Evolutionary conservation across 1,140 invertebrate species (phyloP).

Genomic region (Epicauta chinensis): DNA sequence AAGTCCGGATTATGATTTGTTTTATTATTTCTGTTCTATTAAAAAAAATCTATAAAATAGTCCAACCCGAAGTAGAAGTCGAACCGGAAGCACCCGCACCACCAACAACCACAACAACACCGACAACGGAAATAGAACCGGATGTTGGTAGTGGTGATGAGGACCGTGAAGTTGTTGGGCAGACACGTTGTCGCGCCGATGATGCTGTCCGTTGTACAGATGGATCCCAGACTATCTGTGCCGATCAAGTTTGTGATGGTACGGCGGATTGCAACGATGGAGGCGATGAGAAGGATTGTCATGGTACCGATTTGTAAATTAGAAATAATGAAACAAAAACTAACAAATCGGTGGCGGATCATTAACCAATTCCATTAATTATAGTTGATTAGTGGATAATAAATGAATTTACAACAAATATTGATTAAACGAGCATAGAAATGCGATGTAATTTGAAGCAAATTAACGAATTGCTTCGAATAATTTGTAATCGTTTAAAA

Average conservation of each 20-base stretch:
- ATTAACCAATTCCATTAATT: constrained; percentile 3
- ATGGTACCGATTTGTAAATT: constrained; percentile 3
- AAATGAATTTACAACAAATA: neutral
- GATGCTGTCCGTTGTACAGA: constrained; percentile 46
- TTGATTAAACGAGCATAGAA: no score
- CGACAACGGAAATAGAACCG: neutral
- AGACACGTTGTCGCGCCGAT: constrained; percentile 47
- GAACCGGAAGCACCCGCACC: no score
- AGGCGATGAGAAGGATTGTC: constrained; percentile 50
- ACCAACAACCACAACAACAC: neutral
- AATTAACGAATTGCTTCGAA: no score
- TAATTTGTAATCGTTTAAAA: neutral
- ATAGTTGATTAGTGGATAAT: neutral
- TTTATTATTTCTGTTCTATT: neutral
- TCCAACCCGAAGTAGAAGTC: neutral
- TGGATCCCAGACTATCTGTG: constrained; percentile 43
- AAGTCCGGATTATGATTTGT: neutral
- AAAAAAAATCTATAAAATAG: neutral
- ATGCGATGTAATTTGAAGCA: no score
- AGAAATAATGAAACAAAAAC: neutral
- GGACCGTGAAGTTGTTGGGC: neutral
- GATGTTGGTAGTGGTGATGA: neutral
- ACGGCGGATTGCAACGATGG: constrained; percentile 51
- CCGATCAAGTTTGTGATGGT: constrained; percentile 53
- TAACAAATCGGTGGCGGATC: constrained; percentile 10